Evolutionary conservation across 2,888 invertebrate species (phyloP).

Genomic region (Agrilus cyanescens): DNA sequence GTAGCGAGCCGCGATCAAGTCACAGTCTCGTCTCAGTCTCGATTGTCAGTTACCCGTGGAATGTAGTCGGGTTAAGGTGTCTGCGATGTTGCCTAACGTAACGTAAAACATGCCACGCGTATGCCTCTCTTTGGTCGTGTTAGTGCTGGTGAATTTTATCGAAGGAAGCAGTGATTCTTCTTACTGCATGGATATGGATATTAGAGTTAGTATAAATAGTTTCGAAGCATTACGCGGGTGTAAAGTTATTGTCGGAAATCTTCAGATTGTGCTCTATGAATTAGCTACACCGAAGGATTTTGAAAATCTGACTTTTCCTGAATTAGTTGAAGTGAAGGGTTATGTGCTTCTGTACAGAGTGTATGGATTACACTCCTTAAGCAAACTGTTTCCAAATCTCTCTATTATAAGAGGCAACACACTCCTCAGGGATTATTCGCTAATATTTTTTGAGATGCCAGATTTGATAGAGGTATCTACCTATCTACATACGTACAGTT

Average conservation of each 20-base stretch:
- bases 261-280: slow-evolving; percentile 60
- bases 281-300: slow-evolving; percentile 21
- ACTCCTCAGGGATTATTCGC: slow-evolving; percentile 64
- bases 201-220: not conserved
- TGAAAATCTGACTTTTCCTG: slow-evolving; percentile 43
- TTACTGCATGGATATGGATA: not conserved
- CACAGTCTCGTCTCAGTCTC: too few species aligned
- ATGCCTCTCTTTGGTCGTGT: not conserved
- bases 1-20: too few species aligned
- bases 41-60: too few species aligned
- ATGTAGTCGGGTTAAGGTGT: too few species aligned
- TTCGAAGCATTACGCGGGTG: slow-evolving; percentile 43
- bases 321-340: slow-evolving; percentile 73
- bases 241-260: slow-evolving; percentile 65
- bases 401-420: slow-evolving; percentile 69
- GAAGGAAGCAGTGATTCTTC: not conserved
- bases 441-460: slow-evolving; percentile 48
- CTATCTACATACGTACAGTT: not conserved
- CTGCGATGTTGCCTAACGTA: too few species aligned
- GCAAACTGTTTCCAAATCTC: slow-evolving; percentile 70
- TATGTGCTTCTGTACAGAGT: slow-evolving; percentile 65
- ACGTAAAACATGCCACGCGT: not conserved
- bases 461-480: slow-evolving; percentile 10
- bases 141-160: not conserved
- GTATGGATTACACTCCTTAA: slow-evolving; percentile 51